A percentile compares a stretch with the other conserved stretches of the same genome.
phyloP scores from a whole-genome alignment of 2,113 vertebrate genomes.

The Elachura formosa region DNA sequence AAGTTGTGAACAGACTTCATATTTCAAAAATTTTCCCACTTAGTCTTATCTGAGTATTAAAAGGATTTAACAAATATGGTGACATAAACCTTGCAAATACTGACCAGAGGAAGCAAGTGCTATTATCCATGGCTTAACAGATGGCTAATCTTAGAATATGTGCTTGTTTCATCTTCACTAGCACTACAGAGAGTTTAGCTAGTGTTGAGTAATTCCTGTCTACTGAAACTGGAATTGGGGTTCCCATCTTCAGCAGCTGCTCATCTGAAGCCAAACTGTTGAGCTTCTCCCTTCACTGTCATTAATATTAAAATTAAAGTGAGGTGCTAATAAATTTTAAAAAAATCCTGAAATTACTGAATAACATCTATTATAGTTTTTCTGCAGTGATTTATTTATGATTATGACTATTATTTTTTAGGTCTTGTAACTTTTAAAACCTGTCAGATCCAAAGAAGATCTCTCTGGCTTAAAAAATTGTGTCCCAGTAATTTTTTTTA shows the following conservation, averaged over 20 bases:
- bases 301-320: neutral
- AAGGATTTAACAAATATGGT: neutral
- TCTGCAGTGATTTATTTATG: neutral
- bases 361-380: neutral
- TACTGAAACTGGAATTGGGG: neutral
- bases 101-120: neutral
- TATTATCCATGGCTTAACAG: neutral
- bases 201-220: neutral
- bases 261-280: neutral
- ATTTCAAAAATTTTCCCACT: neutral
- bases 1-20: neutral
- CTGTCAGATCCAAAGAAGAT: neutral
- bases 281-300: neutral
- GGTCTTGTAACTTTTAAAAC: neutral
- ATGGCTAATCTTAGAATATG: neutral
- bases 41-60: neutral
- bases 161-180: neutral
- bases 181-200: neutral
- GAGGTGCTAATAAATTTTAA: neutral
- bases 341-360: neutral
- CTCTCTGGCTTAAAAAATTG: neutral
- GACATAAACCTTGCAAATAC: neutral
- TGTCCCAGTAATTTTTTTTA: neutral
- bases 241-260: neutral
- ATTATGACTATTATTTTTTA: neutral